A percentile compares a stretch with the other conserved stretches of the same genome.
phyloP scores from a whole-genome alignment of 2,888 invertebrate species.

The Gastrophysa polygoni region DNA sequence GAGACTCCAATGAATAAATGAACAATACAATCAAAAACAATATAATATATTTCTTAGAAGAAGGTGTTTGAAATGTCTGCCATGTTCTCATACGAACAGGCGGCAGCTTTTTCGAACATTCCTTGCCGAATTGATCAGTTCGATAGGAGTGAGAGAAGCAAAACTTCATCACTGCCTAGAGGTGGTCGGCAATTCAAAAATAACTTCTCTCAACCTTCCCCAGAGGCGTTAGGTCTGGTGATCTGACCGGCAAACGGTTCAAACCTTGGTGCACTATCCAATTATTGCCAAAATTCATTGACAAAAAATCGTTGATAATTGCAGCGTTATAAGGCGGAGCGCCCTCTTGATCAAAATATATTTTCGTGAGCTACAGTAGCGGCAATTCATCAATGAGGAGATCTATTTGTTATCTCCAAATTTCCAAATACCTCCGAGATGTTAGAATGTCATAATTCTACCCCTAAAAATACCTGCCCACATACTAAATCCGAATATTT shows the following conservation, averaged over 20 bases:
- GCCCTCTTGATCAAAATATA: conserved; percentile 4
- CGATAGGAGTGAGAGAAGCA: too few relatives aligned
- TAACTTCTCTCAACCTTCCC: too few relatives aligned
- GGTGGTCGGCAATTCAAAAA: too few relatives aligned
- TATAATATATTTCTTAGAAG: too few relatives aligned
- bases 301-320: neutral
- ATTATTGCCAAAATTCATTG: conserved; percentile 9
- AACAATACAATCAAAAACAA: too few relatives aligned
- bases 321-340: conserved; percentile 2
- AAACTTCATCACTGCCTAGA: too few relatives aligned
- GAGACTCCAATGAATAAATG: too few relatives aligned
- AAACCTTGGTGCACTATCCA: conserved; percentile 2
- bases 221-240: neutral
- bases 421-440: conserved; percentile 6
- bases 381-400: neutral
- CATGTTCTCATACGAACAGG: too few relatives aligned
- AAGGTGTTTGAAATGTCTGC: too few relatives aligned
- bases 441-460: neutral
- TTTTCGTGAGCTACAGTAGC: neutral
- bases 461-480: neutral
- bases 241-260: neutral
- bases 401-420: neutral
- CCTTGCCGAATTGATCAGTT: too few relatives aligned
- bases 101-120: too few relatives aligned
- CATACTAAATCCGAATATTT: neutral